Conservation (phyloP, 2,888 invertebrate genomes). For the Eupithecia vulgata region DNA sequence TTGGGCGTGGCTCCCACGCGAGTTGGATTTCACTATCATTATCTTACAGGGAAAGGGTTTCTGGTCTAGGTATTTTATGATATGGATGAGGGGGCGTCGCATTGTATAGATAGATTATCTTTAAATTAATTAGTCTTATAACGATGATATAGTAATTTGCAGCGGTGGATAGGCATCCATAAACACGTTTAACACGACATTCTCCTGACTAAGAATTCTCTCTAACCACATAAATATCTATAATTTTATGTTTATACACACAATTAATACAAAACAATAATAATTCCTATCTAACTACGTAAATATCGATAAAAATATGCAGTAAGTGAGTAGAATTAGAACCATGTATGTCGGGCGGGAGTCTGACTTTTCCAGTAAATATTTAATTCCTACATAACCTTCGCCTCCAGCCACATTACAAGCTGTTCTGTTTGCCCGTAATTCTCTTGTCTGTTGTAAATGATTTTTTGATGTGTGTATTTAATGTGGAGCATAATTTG, state of each 20-base stretch:
- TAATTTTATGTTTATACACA: neutral
- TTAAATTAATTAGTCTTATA: neutral
- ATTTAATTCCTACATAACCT: neutral
- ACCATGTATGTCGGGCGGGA: neutral
- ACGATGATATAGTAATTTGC: conserved; percentile 5
- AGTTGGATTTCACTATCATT: conserved; percentile 22
- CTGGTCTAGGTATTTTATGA: conserved; percentile 5
- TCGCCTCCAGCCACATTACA: neutral
- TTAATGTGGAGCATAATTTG: neutral
- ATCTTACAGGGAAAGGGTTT: conserved; percentile 8
- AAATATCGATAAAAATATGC: no score
- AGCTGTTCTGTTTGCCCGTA: no score
- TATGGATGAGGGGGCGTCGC: conserved; percentile 1
- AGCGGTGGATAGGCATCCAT: neutral
- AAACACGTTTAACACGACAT: neutral
- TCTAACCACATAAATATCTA: neutral
- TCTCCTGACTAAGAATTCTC: neutral
- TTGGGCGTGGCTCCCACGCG: conserved; percentile 34
- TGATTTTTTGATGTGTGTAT: neutral
- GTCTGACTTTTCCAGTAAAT: neutral
- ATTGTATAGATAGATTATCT: conserved; percentile 6
- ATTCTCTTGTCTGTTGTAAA: neutral
- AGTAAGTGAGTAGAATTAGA: neutral
- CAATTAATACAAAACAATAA: no score
- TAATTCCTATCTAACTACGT: neutral